Evolutionary conservation across 2,888 invertebrate genomes (phyloP).

Genomic region (Parnassius glacialis): DNA sequence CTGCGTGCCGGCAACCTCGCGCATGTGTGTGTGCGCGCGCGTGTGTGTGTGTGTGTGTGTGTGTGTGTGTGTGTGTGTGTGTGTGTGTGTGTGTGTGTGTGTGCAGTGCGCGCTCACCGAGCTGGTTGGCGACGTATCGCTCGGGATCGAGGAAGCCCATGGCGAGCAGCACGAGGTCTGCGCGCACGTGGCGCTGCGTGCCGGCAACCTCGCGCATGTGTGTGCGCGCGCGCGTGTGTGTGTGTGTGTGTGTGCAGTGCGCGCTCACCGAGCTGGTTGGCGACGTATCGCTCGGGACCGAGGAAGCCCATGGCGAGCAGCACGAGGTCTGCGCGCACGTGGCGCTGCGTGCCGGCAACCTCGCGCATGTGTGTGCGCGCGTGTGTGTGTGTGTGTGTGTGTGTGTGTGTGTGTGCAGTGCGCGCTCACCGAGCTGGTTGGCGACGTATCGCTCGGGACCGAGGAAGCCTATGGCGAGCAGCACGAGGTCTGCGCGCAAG

Average conservation of each 20-base stretch:
- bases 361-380: constrained; percentile 43
- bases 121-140: constrained; percentile 90
- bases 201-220: constrained; percentile 93
- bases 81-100: no score
- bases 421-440: no score
- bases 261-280: constrained; percentile 85
- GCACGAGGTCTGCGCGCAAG: no score
- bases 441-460: no score
- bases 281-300: no score
- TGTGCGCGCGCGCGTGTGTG: constrained; percentile 89
- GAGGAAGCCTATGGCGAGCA: no score
- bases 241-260: constrained; percentile 77
- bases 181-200: constrained; percentile 88
- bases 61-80: no score
- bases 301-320: no score
- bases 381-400: no score
- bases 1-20: background rate
- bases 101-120: constrained; percentile 50
- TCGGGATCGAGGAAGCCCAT: constrained; percentile 99
- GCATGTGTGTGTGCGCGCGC: no score
- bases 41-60: no score
- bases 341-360: constrained; percentile 94
- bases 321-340: constrained; percentile 89
- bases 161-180: constrained; percentile 96
- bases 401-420: no score